Evolutionary conservation across 2,113 vertebrate genomes (phyloP).

Genomic region (Xenotilapia caudafasciata): DNA sequence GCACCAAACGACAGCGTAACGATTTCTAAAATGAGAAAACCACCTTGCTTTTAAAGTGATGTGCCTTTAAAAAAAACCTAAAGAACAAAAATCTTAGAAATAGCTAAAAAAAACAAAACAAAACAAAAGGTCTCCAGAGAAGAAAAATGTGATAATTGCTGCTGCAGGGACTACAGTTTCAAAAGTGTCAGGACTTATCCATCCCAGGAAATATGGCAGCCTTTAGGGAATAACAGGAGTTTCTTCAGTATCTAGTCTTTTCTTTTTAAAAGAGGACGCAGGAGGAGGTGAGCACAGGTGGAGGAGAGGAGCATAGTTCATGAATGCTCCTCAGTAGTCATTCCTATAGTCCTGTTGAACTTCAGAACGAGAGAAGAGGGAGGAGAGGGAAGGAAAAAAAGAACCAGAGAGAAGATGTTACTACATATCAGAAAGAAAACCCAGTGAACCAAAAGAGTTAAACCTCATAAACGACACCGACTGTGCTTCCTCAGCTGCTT

Average conservation of each 20-base stretch:
- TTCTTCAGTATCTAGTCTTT: constrained; percentile 15
- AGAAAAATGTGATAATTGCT: not conserved
- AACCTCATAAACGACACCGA: not conserved
- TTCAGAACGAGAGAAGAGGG: constrained; percentile 41
- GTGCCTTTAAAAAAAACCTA: not conserved
- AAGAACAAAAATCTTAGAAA: not conserved
- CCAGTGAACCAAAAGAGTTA: constrained; percentile 26
- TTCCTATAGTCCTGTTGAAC: constrained; percentile 76
- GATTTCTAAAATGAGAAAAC: not conserved
- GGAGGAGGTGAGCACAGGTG: constrained; percentile 11
- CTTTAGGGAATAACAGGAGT: constrained; percentile 6
- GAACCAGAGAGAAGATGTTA: constrained; percentile 45
- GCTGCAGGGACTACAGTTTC: constrained; percentile 30
- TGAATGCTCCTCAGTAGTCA: constrained; percentile 74
- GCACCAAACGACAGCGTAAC: not conserved
- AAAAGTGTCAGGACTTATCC: constrained; percentile 17
- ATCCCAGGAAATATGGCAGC: constrained; percentile 12
- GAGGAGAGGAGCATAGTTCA: constrained; percentile 31
- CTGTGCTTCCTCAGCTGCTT: not conserved
- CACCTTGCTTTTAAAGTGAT: not conserved
- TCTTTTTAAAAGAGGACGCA: constrained; percentile 6
- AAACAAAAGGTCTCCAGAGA: not conserved
- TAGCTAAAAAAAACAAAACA: not conserved
- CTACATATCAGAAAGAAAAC: constrained; percentile 35
- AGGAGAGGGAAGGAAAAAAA: not conserved